phyloP scores from a whole-genome alignment of 2,113 vertebrate genomes.

The Suncus etruscus region DNA sequence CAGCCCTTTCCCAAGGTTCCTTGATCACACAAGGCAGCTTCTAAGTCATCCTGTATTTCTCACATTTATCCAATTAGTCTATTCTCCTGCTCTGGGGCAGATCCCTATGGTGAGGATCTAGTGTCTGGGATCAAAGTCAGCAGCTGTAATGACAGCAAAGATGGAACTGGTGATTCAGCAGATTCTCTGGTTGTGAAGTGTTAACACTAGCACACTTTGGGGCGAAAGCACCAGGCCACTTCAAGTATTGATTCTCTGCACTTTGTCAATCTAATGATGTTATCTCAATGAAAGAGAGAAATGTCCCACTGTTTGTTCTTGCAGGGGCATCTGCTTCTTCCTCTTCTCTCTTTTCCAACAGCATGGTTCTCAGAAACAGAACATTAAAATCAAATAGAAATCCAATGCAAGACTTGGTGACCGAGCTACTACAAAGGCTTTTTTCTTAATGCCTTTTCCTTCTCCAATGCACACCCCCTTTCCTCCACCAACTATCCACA shows the following conservation, averaged over 20 bases:
- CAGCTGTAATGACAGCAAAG: constrained; percentile 71
- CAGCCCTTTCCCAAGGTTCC: constrained; percentile 58
- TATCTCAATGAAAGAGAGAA: constrained; percentile 91
- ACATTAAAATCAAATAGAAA: constrained; percentile 83
- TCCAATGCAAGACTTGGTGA: constrained; percentile 69
- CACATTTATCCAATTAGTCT: constrained; percentile 46
- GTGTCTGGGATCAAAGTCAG: constrained; percentile 63
- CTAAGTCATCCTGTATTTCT: constrained; percentile 63
- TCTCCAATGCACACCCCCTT: background rate
- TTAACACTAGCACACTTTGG: constrained; percentile 66
- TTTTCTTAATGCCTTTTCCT: constrained; percentile 72
- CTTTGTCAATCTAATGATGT: constrained; percentile 88
- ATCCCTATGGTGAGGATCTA: constrained; percentile 62
- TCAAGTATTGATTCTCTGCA: constrained; percentile 86
- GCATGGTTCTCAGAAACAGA: constrained; percentile 77
- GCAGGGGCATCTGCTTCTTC: constrained; percentile 87
- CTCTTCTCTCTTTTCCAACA: constrained; percentile 76
- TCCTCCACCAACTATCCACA: background rate
- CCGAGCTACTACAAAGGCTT: constrained; percentile 68
- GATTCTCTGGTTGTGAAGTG: constrained; percentile 72
- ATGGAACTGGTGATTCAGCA: constrained; percentile 86
- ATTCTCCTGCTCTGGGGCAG: constrained; percentile 17
- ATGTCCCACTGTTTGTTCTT: constrained; percentile 86
- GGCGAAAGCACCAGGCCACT: constrained; percentile 86
- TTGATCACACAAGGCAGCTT: background rate